phyloP scores from a whole-genome alignment of 2,888 invertebrate genomes.

The Drosophila phalerata region DNA sequence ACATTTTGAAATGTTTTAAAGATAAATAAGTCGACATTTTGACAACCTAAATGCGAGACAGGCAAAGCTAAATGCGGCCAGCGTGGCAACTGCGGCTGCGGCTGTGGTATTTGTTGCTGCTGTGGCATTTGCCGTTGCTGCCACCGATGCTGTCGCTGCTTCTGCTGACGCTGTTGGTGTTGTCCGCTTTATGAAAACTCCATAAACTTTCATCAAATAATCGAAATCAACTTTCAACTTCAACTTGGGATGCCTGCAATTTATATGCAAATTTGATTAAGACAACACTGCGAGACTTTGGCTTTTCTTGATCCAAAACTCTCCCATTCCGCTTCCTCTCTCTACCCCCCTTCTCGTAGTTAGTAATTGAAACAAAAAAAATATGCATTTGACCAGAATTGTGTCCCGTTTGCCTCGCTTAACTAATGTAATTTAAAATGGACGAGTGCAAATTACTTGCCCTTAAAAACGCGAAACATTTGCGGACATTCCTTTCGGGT shows the following conservation, averaged over 20 bases:
- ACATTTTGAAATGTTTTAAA: constrained; percentile 48
- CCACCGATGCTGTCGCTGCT: not conserved
- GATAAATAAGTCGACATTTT: constrained; percentile 78
- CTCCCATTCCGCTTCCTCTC: not conserved
- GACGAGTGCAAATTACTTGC: constrained; percentile 80
- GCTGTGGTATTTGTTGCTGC: constrained; percentile 1
- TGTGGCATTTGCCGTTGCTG: constrained; percentile 14
- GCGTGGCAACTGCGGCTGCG: constrained; percentile 38
- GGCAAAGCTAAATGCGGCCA: constrained; percentile 46
- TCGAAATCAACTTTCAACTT: constrained; percentile 74
- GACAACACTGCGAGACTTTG: constrained; percentile 62
- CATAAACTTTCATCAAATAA: constrained; percentile 77
- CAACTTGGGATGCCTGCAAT: constrained; percentile 66
- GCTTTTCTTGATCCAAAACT: constrained; percentile 24
- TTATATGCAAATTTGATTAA: constrained; percentile 80
- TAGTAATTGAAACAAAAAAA: constrained; percentile 73
- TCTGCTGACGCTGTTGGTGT: constrained; percentile 14
- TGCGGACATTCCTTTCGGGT: constrained; percentile 29
- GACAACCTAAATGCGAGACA: constrained; percentile 60
- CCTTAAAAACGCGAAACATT: constrained; percentile 57
- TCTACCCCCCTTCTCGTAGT: constrained; percentile 9
- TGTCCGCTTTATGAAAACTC: constrained; percentile 49
- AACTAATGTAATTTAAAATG: constrained; percentile 78
- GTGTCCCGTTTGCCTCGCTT: constrained; percentile 46
- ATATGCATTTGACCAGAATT: constrained; percentile 75